phyloP scores from a whole-genome alignment of 2,797 vertebrate species.

The Atherinosoma microstoma region DNA sequence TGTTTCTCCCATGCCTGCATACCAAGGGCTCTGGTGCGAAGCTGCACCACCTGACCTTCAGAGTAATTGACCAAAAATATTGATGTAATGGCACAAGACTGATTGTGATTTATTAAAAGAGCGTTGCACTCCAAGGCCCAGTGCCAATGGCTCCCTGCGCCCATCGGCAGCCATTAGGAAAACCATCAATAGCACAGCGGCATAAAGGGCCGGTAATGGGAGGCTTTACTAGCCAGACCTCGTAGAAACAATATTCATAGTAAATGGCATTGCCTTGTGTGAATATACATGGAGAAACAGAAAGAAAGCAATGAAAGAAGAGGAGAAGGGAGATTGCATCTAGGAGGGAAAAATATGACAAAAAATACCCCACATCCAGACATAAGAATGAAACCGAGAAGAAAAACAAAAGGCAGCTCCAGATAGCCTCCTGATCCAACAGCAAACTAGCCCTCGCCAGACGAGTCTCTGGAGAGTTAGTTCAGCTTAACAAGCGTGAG shows the following conservation, averaged over 20 bases:
- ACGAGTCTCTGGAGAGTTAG: conserved; percentile 81
- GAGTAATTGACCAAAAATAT: conserved; percentile 99
- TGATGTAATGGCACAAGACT: conserved; percentile 99
- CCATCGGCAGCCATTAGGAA: conserved; percentile 98
- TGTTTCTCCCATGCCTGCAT: conserved; percentile 90
- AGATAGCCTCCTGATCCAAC: conserved; percentile 67
- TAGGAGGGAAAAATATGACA: conserved; percentile 54
- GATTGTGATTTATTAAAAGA: conserved; percentile 99
- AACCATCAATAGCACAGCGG: conserved; percentile 97
- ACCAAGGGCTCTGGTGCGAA: conserved; percentile 87
- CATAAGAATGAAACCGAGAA: conserved; percentile 33
- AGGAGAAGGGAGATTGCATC: conserved; percentile 33
- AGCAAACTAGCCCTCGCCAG: conserved; percentile 65
- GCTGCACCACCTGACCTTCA: conserved; percentile 96
- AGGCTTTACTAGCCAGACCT: conserved; percentile 79
- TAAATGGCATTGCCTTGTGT: conserved; percentile 85
- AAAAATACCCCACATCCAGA: conserved; percentile 42
- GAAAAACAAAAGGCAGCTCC: conserved; percentile 63
- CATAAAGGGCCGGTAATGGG: conserved; percentile 95
- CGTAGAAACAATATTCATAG: conserved; percentile 86
- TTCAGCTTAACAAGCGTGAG: conserved; percentile 78
- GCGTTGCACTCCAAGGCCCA: conserved; percentile 92
- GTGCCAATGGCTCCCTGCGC: conserved; percentile 95
- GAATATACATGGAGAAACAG: conserved; percentile 71
- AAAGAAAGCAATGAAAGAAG: conserved; percentile 43